Conservation (phyloP, 2,113 vertebrate genomes). For the Pycnonotus jocosus region DNA sequence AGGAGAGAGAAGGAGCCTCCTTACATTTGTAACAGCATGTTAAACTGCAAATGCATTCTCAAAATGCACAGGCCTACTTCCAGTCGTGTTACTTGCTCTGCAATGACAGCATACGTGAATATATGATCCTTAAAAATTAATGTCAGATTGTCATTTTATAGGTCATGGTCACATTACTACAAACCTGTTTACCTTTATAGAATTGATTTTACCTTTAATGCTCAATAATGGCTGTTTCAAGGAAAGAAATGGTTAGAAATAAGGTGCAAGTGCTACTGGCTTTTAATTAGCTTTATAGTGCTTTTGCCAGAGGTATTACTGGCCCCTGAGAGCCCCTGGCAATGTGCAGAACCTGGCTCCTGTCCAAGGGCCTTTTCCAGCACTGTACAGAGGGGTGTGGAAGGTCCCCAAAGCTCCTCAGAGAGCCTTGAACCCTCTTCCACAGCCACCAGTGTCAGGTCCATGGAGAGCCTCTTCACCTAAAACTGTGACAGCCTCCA, state of each 20-base stretch:
- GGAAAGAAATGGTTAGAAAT: background rate
- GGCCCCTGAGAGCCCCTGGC: background rate
- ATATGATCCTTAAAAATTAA: constrained; percentile 71
- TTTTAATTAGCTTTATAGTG: constrained; percentile 29
- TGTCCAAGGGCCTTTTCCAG: background rate
- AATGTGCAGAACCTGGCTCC: background rate
- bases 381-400: background rate
- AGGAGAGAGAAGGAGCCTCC: constrained; percentile 67
- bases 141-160: constrained; percentile 71
- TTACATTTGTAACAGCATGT: constrained; percentile 76
- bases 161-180: constrained; percentile 56
- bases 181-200: constrained; percentile 68
- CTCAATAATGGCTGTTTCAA: constrained; percentile 10
- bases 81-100: constrained; percentile 50
- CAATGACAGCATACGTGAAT: constrained; percentile 65
- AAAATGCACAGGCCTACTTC: constrained; percentile 56
- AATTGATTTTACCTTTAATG: constrained; percentile 66
- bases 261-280: background rate
- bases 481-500: background rate
- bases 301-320: background rate
- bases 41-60: constrained; percentile 65
- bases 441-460: background rate
- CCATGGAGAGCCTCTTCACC: rapidly evolving
- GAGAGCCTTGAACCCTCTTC: background rate
- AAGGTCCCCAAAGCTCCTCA: background rate